Conservation (phyloP, 2,797 vertebrate species). For the Myiotriccus ornatus region DNA sequence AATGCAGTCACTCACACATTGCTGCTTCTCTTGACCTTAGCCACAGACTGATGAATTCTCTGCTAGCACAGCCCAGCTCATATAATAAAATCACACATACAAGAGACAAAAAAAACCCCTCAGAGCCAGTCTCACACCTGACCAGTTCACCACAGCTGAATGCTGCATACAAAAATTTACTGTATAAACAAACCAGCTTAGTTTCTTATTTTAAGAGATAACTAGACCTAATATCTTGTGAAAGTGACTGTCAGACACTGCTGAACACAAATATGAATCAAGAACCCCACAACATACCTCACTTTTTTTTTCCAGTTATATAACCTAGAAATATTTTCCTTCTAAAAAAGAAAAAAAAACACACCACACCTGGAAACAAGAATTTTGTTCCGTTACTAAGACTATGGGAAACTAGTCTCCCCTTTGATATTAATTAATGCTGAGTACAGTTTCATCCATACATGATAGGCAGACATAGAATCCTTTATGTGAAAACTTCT, state of each 20-base stretch:
- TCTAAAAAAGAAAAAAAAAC: background rate
- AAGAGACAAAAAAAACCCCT: background rate
- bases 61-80: background rate
- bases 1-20: background rate
- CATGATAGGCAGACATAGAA: background rate
- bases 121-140: background rate
- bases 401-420: background rate
- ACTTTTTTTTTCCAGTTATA: background rate
- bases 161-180: accelerated
- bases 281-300: background rate
- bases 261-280: background rate
- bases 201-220: background rate
- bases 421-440: background rate
- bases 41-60: background rate
- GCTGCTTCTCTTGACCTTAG: background rate
- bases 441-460: background rate
- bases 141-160: background rate
- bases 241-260: background rate
- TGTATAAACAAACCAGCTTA: background rate
- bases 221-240: background rate
- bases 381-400: background rate
- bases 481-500: background rate
- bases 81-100: background rate
- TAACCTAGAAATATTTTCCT: background rate
- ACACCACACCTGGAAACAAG: background rate